Evolutionary conservation across 2,113 vertebrate genomes (phyloP), one percentile per base, ranked within the genome.

Genomic region (Planiliza haematocheilus): DNA sequence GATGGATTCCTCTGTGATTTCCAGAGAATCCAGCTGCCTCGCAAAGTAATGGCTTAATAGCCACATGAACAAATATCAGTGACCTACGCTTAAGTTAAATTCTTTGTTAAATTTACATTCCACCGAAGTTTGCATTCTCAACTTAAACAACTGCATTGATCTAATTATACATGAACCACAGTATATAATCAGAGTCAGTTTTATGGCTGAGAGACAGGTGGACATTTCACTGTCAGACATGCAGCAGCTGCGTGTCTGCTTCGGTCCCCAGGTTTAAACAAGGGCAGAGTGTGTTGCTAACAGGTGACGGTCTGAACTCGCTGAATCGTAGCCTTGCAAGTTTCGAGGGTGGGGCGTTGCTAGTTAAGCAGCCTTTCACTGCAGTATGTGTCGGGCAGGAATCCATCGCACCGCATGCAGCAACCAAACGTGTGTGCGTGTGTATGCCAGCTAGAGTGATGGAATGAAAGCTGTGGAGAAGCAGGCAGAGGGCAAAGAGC

Each of bases 201-300:
- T 79, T 83, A 81, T 41, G 62, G 60, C 10, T 12, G 7, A 36
- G 69, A 34, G 62, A 82, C 83, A 82, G 81, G 74, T 87, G 81
- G 52, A 74, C 43, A 37, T 52, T n/a, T 77, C 55, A 72, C 61
- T 88, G 85, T 86, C 69, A 69, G 70, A 83, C 77, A 62, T 1
- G 65, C 58, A 70, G 70, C 88, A 90, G 85, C 82, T 87, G 81
- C 72, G 68, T 52, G 52, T 88, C 69, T 74, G 61, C 63, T 77
- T 82, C 70, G 39, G 70, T 81, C 74, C 50, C 14, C 45, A 65
- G 70, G 46, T 79, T 73, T 61, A 56, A 76, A 82, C 55, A 58
- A 59, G 63, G 53, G 45, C 48, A 50, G 43, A 61, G 65, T 72
- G 66, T 74, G 60, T 50, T 77, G 18, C 56, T 7, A 83, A 88